Conservation (phyloP, 2,888 invertebrate genomes). For the Rhamphomyia laevipes region DNA sequence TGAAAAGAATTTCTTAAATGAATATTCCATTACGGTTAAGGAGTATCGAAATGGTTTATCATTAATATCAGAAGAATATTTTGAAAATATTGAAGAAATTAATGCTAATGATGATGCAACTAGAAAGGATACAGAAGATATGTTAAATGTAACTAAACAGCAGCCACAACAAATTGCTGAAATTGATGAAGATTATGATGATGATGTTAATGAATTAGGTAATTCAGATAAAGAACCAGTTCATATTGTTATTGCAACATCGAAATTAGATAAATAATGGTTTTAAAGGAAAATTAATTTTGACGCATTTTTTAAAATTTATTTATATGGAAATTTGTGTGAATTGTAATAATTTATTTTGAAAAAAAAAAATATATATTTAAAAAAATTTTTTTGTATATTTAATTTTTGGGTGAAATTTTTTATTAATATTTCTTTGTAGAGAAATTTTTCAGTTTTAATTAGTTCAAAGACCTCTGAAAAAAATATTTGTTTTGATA, state of each 20-base stretch:
- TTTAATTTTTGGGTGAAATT: neutral
- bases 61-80: slow-evolving; percentile 30
- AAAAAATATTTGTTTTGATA: too few species aligned
- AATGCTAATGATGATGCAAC: slow-evolving; percentile 1
- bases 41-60: slow-evolving; percentile 25
- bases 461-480: too few species aligned
- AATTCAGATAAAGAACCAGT: neutral
- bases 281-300: neutral
- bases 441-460: too few species aligned
- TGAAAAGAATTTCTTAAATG: slow-evolving; percentile 30
- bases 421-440: too few species aligned
- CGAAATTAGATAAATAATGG: neutral
- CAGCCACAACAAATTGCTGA: slow-evolving; percentile 13
- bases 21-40: slow-evolving; percentile 27
- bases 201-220: neutral
- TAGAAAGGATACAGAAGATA: neutral
- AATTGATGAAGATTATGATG: slow-evolving; percentile 8
- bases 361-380: neutral
- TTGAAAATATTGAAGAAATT: slow-evolving; percentile 22
- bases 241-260: neutral
- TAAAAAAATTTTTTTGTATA: neutral
- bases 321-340: neutral
- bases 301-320: neutral
- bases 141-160: neutral
- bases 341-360: neutral